Conservation (phyloP, 2,797 vertebrate species). For the Tinamus major region DNA sequence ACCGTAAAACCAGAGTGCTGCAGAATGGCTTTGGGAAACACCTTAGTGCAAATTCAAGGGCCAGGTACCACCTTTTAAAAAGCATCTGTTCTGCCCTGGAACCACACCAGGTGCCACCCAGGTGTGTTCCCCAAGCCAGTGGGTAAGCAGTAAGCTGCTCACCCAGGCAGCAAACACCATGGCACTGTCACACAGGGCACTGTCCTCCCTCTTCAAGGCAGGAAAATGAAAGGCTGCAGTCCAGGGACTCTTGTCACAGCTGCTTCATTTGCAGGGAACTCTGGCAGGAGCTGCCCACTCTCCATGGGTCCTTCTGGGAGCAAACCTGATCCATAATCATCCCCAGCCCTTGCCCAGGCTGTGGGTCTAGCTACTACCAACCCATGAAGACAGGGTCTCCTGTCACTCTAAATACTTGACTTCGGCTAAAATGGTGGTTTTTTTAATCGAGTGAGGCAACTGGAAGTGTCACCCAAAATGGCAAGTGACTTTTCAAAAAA, state of each 20-base stretch:
- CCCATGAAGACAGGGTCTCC: neutral
- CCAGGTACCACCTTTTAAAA: neutral
- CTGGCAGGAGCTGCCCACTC: neutral
- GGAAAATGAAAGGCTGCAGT: rapidly evolving
- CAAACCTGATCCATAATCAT: neutral
- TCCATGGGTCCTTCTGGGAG: neutral
- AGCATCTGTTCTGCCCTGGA: too few species aligned
- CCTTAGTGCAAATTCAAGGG: neutral
- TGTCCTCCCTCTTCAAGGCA: neutral
- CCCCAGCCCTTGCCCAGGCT: neutral
- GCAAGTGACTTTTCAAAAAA: neutral
- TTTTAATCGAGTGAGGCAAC: neutral
- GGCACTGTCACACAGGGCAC: too few species aligned
- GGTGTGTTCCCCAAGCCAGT: too few species aligned
- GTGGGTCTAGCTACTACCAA: too few species aligned
- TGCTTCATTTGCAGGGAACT: neutral
- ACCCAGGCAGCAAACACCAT: rapidly evolving
- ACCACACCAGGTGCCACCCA: neutral
- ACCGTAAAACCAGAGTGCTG: neutral
- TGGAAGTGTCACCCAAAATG: neutral
- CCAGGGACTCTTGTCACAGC: neutral
- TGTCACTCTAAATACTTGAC: neutral
- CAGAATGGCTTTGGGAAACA: neutral
- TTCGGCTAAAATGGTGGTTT: neutral
- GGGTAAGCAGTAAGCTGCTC: neutral